A percentile compares a stretch with the other conserved stretches of the same genome.
Conservation (phyloP, 2,888 invertebrate species). For the Eilema depressum region DNA sequence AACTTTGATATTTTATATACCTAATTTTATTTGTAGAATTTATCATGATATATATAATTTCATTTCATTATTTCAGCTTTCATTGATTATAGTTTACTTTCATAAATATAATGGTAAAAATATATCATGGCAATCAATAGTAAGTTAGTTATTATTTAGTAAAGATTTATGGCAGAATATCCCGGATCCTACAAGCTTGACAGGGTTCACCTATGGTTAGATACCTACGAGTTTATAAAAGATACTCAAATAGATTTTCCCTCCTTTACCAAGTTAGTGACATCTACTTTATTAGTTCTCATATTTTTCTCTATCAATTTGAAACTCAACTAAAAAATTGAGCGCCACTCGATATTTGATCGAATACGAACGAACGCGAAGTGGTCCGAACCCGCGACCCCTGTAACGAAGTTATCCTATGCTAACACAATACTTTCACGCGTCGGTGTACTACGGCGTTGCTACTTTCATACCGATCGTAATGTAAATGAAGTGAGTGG, state of each 20-base stretch:
- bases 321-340: not conserved
- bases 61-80: too few species aligned
- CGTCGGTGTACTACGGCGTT: conserved; percentile 58
- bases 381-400: conserved; percentile 14
- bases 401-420: conserved; percentile 67
- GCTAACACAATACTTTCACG: conserved; percentile 71
- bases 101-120: too few species aligned
- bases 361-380: conserved; percentile 5
- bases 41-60: not conserved
- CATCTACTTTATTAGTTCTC: not conserved
- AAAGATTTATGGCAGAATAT: too few species aligned
- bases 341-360: conserved; percentile 11
- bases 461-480: conserved; percentile 59
- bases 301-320: not conserved
- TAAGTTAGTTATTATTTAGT: too few species aligned
- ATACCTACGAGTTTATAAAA: too few species aligned
- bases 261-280: not conserved
- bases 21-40: not conserved
- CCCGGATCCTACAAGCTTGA: too few species aligned
- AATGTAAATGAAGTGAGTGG: conserved; percentile 51
- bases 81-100: too few species aligned
- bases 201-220: too few species aligned
- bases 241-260: too few species aligned
- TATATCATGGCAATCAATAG: too few species aligned
- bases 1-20: not conserved